Conservation (phyloP, 1,140 invertebrate genomes). For the Carcinoscorpius rotundicauda region DNA sequence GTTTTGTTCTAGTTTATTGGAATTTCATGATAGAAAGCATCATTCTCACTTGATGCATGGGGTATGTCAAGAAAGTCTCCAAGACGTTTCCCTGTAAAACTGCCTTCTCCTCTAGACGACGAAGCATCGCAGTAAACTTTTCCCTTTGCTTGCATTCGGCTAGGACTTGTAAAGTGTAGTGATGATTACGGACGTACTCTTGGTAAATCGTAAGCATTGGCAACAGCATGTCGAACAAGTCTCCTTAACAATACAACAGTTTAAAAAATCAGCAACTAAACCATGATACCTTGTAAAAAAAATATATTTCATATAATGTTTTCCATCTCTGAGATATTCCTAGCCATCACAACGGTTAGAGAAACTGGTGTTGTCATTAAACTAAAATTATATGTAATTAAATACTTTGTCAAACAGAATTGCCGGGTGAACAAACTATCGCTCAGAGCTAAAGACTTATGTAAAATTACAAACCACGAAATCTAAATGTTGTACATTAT, state of each 20-base stretch:
- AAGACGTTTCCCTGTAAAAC: constrained; percentile 69
- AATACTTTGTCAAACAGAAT: too few relatives aligned
- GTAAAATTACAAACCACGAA: too few relatives aligned
- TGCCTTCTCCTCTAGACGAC: constrained; percentile 71
- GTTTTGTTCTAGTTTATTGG: not conserved
- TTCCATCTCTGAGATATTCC: too few relatives aligned
- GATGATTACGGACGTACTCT: constrained; percentile 86
- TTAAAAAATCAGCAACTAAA: too few relatives aligned
- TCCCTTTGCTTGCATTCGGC: constrained; percentile 82
- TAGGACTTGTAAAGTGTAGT: constrained; percentile 82
- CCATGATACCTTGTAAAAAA: too few relatives aligned
- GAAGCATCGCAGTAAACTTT: constrained; percentile 63
- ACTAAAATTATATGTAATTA: not conserved
- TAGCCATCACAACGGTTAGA: not conserved
- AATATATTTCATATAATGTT: too few relatives aligned
- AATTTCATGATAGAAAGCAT: not conserved
- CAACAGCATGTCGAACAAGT: constrained; percentile 84
- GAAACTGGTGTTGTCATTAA: not conserved
- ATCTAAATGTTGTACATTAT: too few relatives aligned
- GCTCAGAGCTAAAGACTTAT: too few relatives aligned
- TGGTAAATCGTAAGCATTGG: constrained; percentile 90
- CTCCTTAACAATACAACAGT: constrained; percentile 42
- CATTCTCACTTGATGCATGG: constrained; percentile 76
- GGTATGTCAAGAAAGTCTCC: constrained; percentile 84
- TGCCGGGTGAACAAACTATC: too few relatives aligned